A percentile compares a stretch with the other conserved stretches of the same genome.
These are phyloP conservation scores for Macaria liturata DNA, from an alignment of 2,888 invertebrate genomes.

Conservation along the genomic window DNA sequence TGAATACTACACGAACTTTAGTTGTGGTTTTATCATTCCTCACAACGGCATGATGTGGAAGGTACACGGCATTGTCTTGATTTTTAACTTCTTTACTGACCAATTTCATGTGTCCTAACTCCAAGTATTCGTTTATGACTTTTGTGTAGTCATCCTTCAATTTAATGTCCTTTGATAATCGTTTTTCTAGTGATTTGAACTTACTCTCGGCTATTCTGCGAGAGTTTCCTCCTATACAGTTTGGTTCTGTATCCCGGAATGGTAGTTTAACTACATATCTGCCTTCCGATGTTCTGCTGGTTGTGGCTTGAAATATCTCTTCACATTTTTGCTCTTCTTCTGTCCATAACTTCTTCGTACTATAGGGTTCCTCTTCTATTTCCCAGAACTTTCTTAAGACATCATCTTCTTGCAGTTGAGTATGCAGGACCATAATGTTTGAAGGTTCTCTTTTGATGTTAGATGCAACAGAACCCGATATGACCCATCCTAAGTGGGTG, in stretches of 20 bases:
- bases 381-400: constrained; percentile 1
- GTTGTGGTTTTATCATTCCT: constrained; percentile 36
- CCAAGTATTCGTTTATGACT: constrained; percentile 35
- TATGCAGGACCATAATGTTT: not conserved
- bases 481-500: not conserved
- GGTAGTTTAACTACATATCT: constrained; percentile 4
- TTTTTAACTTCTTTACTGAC: constrained; percentile 28
- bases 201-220: not conserved
- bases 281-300: not conserved
- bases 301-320: not conserved
- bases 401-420: not conserved
- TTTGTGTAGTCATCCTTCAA: constrained; percentile 28
- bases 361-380: not conserved
- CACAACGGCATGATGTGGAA: constrained; percentile 43
- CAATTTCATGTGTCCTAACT: constrained; percentile 34
- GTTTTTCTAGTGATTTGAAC: constrained; percentile 22
- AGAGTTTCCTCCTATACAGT: not conserved
- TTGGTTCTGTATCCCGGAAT: not conserved
- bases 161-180: constrained; percentile 18
- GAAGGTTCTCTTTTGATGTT: not conserved
- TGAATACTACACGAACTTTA: constrained; percentile 34
- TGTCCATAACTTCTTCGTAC: not conserved
- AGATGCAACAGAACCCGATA: not conserved
- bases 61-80: constrained; percentile 29
- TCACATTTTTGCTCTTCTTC: constrained; percentile 1